Percentiles rank a stretch among this genome's conserved stretches.
Evolutionary conservation across 1,140 invertebrate genomes (phyloP).

Genomic region (Gryllus bimaculatus): DNA sequence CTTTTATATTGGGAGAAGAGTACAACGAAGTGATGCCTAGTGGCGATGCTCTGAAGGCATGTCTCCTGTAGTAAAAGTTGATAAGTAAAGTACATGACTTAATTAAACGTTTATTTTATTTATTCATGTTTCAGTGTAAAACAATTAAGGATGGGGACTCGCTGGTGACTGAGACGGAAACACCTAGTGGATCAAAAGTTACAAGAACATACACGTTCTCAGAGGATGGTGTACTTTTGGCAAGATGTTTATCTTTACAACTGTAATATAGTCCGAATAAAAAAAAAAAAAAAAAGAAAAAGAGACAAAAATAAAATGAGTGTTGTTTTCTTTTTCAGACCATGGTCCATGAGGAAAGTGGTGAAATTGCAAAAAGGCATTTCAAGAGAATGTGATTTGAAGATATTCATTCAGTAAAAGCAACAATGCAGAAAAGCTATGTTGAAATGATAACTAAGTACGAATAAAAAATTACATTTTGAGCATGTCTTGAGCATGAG

Average conservation of each 20-base stretch:
- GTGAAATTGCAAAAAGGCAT: conserved; percentile 31
- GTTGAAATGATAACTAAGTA: too few relatives aligned
- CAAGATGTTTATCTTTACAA: conserved; percentile 31
- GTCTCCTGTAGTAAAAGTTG: conserved; percentile 23
- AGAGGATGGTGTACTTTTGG: conserved; percentile 44
- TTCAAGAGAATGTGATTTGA: conserved; percentile 24
- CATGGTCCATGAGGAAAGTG: conserved; percentile 31
- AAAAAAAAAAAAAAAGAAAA: too few relatives aligned
- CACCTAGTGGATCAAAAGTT: conserved; percentile 39
- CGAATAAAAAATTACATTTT: too few relatives aligned
- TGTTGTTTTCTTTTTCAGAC: conserved; percentile 30
- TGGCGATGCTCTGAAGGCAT: conserved; percentile 33
- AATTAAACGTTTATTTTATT: too few relatives aligned
- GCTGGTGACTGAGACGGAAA: conserved; percentile 40
- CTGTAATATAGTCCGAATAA: too few relatives aligned
- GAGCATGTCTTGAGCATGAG: too few relatives aligned
- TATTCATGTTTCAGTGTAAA: conserved; percentile 37
- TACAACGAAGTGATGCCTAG: conserved; percentile 34
- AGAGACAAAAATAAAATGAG: too few relatives aligned
- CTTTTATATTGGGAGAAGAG: conserved; percentile 31
- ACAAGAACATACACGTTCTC: conserved; percentile 44
- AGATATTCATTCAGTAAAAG: too few relatives aligned
- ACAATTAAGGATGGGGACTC: conserved; percentile 42
- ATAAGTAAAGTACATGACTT: not conserved
- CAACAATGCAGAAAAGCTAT: too few relatives aligned